Conservation (phyloP, 2,888 invertebrate species). For the Lysandra bellargus region DNA sequence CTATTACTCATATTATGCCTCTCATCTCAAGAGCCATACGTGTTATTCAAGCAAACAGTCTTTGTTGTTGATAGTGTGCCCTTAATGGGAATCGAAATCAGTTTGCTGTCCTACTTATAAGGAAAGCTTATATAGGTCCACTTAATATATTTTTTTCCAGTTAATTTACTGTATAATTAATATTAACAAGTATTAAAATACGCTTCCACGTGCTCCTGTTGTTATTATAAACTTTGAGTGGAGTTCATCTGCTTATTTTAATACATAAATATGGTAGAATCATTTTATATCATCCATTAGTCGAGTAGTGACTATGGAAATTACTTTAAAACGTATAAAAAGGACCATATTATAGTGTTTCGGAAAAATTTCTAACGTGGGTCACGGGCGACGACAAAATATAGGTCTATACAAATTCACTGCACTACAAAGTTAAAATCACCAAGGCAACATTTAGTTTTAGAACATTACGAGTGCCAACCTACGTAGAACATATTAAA, state of each 20-base stretch:
- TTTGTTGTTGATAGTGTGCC: conserved; percentile 26
- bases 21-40: conserved; percentile 7
- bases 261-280: background rate
- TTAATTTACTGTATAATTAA: background rate
- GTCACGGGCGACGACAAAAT: too few relatives aligned
- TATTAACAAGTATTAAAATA: background rate
- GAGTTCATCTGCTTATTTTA: background rate
- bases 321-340: too few relatives aligned
- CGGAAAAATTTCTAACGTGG: too few relatives aligned
- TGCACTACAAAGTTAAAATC: too few relatives aligned
- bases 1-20: background rate
- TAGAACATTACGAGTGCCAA: too few relatives aligned
- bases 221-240: background rate
- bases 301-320: too few relatives aligned
- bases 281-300: too few relatives aligned
- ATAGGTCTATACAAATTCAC: too few relatives aligned
- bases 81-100: conserved; percentile 15
- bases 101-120: background rate
- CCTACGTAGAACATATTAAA: too few relatives aligned
- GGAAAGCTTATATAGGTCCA: background rate
- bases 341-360: too few relatives aligned
- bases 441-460: too few relatives aligned
- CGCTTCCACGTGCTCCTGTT: background rate
- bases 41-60: conserved; percentile 39
- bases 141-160: background rate